Evolutionary conservation across 1,140 invertebrate genomes (phyloP), one percentile per base, ranked within the genome.

Genomic region (Leptinotarsa undecemlineata): DNA sequence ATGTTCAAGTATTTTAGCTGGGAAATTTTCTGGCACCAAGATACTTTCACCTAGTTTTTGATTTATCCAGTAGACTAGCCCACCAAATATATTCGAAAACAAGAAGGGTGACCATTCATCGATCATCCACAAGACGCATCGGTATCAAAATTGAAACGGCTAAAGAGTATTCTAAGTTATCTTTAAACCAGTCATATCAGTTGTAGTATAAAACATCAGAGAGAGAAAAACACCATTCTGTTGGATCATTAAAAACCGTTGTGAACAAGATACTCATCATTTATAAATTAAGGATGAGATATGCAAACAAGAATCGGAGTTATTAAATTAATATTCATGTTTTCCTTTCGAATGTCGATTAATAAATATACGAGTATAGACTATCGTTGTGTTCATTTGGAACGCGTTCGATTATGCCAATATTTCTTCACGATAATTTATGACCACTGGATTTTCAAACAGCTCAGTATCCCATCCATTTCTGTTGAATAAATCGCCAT

Each of bases 291-390:
- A 71, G 72, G 71, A 72, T 72, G 73, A 72, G 61, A 61, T 73
- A 61, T 75, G 71, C 67, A 77, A 75, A 77, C 76, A 57, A 72
- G 76, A 73, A 72, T 73, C 62, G 21, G 60, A 77, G 73, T 72
- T 77, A 77, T 75, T 77, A 72, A 77, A 77, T 77, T 77, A 77
- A 77, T 77, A 74, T 74, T 72, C 76, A 70, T 77, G 76, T 77
- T 71, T 72, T 61, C 69, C 71, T 68, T 72, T 70, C 60, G 62
- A 71, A 21, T 68, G 67, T 63, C 73, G 76, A 77, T 77, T 77
- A 77, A 77, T 77, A 77, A 77, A 77, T 77, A 72, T 70, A 48
- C 71, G 70, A 62, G 64, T 68, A 61, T 42, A 68, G 76, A 74
- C 76, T 61, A 64, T 77, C 73, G 72, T 66, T 73, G 64, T 77